Percentiles rank a stretch among this genome's conserved stretches.
These are phyloP conservation scores for Tympanuchus pallidicinctus DNA, from an alignment of 2,113 vertebrate genomes.

Conservation along the genomic window DNA sequence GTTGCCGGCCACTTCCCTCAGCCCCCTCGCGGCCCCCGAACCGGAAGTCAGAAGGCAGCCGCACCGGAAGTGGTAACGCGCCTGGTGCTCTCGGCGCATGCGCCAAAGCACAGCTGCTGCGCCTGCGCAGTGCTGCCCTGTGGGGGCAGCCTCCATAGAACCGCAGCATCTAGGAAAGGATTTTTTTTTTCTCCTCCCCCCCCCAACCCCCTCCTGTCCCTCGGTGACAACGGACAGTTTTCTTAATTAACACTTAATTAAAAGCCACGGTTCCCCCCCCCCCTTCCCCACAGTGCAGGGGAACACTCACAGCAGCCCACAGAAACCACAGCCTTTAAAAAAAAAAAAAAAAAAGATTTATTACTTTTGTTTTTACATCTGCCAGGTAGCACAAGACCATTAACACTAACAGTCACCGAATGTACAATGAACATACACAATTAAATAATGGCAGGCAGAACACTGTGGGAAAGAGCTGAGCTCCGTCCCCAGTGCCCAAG, in stretches of 20 bases:
- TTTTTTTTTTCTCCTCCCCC: too few species aligned
- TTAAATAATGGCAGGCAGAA: conserved; percentile 77
- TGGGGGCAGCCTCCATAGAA: too few species aligned
- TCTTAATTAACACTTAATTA: too few species aligned
- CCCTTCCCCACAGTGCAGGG: not conserved
- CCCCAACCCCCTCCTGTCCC: too few species aligned
- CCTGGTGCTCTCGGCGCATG: not conserved
- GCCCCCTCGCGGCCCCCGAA: not conserved
- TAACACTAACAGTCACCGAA: conserved; percentile 76
- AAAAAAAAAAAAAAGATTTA: conserved; percentile 56
- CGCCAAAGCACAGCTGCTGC: not conserved
- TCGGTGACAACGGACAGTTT: too few species aligned
- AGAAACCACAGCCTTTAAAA: not conserved
- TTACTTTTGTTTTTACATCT: conserved; percentile 63
- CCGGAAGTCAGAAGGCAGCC: not conserved
- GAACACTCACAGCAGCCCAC: not conserved
- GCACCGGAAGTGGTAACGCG: not conserved
- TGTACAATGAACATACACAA: conserved; percentile 78
- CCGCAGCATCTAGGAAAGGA: too few species aligned
- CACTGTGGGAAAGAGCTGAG: not conserved
- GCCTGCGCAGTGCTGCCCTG: not conserved
- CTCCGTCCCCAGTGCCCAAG: conserved; percentile 26
- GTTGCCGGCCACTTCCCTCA: not conserved
- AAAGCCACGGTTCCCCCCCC: not conserved
- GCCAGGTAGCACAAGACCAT: conserved; percentile 72